phyloP scores from a whole-genome alignment of 1,140 invertebrate species.

The Dendrolimus kikuchii region DNA sequence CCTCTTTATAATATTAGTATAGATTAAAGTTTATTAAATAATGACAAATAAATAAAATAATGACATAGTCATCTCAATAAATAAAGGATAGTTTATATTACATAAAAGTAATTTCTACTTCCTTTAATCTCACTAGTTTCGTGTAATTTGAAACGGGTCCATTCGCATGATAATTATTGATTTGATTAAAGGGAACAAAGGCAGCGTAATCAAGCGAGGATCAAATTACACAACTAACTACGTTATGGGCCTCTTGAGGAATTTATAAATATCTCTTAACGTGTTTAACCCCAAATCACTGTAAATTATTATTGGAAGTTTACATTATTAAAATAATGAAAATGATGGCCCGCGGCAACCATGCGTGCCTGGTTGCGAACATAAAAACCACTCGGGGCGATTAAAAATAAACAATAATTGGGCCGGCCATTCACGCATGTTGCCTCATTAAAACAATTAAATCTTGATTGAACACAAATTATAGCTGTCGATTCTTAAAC shows the following conservation, averaged over 20 bases:
- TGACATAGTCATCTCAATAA: too few species aligned
- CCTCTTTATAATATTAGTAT: too few species aligned
- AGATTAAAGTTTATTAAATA: too few species aligned
- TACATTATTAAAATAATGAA: conserved; percentile 73
- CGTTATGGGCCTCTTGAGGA: conserved; percentile 39
- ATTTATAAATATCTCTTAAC: conserved; percentile 65
- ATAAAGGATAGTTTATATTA: too few species aligned
- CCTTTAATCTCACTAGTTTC: too few species aligned
- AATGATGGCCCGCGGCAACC: conserved; percentile 62
- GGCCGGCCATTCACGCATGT: conserved; percentile 69
- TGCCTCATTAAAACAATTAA: conserved; percentile 72
- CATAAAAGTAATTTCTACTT: too few species aligned
- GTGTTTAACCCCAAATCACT: conserved; percentile 64
- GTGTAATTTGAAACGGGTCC: too few species aligned
- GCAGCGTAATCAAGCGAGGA: conserved; percentile 26
- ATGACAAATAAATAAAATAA: too few species aligned
- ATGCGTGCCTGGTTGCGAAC: conserved; percentile 66
- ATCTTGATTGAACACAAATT: conserved; percentile 73
- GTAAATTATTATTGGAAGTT: conserved; percentile 72
- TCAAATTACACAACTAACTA: conserved; percentile 58
- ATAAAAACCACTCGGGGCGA: conserved; percentile 68
- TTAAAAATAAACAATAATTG: conserved; percentile 73
- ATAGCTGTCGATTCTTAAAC: conserved; percentile 71
- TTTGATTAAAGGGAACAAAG: conserved; percentile 30
- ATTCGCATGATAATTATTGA: too few species aligned